phyloP scores from a whole-genome alignment of 1,140 invertebrate genomes.

The Philopotamus ludificatus region DNA sequence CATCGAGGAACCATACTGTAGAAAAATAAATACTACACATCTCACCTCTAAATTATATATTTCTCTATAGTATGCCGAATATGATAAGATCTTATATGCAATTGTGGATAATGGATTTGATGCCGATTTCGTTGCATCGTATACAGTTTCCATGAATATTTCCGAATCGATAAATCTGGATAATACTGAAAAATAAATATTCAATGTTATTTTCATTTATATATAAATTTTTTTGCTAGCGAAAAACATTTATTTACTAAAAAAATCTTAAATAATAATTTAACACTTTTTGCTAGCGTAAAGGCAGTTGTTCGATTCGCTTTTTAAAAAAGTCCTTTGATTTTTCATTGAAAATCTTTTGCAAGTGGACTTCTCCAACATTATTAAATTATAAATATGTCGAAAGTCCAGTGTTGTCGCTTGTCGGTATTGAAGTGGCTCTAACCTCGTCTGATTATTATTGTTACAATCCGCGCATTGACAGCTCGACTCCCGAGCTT shows the following conservation, averaged over 20 bases:
- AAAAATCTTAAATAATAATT: not conserved
- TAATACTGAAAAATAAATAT: conserved; percentile 35
- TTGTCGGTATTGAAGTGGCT: too few relatives aligned
- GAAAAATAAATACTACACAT: conserved; percentile 12
- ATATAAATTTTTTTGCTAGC: too few relatives aligned
- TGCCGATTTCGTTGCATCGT: conserved; percentile 20
- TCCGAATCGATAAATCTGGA: conserved; percentile 31
- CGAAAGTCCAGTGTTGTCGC: too few relatives aligned
- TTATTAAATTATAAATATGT: too few relatives aligned
- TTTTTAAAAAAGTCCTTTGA: too few relatives aligned
- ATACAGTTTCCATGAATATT: conserved; percentile 26
- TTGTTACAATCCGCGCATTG: too few relatives aligned
- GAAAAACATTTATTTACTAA: too few relatives aligned
- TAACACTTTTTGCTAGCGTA: not conserved
- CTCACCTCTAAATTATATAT: conserved; percentile 29
- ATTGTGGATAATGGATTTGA: conserved; percentile 24
- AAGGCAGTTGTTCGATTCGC: not conserved
- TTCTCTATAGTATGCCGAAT: conserved; percentile 20
- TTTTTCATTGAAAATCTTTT: too few relatives aligned
- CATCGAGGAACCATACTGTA: too few relatives aligned
- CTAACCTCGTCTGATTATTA: too few relatives aligned
- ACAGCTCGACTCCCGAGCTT: too few relatives aligned
- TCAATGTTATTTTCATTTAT: not conserved
- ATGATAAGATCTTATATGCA: conserved; percentile 28
- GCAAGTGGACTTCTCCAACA: too few relatives aligned